Evolutionary conservation across 1,140 invertebrate genomes (phyloP), one percentile per base, ranked within the genome.

Genomic region (Xylocopa sonorina): DNA sequence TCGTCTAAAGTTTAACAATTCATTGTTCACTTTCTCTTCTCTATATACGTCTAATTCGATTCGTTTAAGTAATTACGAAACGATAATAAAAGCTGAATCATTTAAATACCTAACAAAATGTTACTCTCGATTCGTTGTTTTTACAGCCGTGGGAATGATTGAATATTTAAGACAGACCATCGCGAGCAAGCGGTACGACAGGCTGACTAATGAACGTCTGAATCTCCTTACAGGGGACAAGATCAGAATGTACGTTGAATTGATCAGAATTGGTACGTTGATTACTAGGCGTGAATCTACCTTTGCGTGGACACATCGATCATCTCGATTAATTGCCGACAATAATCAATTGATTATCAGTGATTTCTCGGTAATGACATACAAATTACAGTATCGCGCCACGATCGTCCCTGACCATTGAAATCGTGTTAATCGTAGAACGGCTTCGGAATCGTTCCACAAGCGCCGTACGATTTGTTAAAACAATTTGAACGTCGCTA

Each of bases 401-500:
- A 4, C 14, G 50, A 76, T 50, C 7, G 66, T 58, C 64, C 43
- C 66, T 69, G 74, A 76, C 53, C 74, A 69, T 24, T 71, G 55
- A 60, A 69, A 69, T 71, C 34, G 57, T 46, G 68, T 73, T 63
- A 63, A 78, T 63, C 68, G 18, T 27, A 34, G 9, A 12, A 10
- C n/a, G 9, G 10, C 34, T 27, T 29, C 29, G 27, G 32, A 63
- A 55, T 5, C 32, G 53, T 48, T 55, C 50, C 14, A 7, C 48
- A 57, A 63, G 64, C 69, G 81, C 57, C 76, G 58, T 29, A 21
- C 18, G 29, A 51, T 83, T 84, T 83, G 63, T 60, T 64, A 63
- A 32, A 79, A 69, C 55, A 75, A 71, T 84, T 83, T 69, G 64
- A 43, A 75, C 76, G 55, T 63, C n/a, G 14, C 73, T 74, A 74